Evolutionary conservation across 2,888 invertebrate species (phyloP), one percentile per base, ranked within the genome.

Genomic region (Protonemura montana): DNA sequence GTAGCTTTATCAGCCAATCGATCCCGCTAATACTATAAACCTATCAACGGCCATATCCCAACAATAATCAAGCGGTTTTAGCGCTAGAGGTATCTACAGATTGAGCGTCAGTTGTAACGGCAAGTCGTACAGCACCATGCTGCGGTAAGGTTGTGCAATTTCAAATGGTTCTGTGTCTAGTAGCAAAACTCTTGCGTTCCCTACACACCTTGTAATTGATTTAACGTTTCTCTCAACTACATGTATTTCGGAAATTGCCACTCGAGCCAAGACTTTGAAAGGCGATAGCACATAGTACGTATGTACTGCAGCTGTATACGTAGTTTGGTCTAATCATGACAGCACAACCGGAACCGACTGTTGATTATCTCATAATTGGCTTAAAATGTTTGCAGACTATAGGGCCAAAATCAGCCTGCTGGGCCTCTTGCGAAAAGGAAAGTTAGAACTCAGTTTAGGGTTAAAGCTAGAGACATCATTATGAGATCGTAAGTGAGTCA

Each of bases 1-100:
- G 59, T 59, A 59, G 59, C 59, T 59, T 59, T 59, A 59, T 59
- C 59, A 59, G 59, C 59, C 59, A 59, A 59, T 59, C 59, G 59
- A 59, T 59, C 59, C n/a, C 59, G 59, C 59, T 59, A 59, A 59
- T 59, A 59, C 59, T 59, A 59, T 59, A 59, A 59, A 59, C 59
- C 59, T 59, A 59, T 59, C 59, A 59, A 59, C 59, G 59, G 59
- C 21, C 59, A 21, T 59, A 59, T 59, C 59, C 59, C 59, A 59
- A 59, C 59, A 59, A 59, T 59, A 59, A 59, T 59, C 59, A 59
- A 59, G 59, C 59, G 59, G 59, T 59, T 59, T 59, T 59, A 13
- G 59, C 59, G 59, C 59, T 10, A 59, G 59, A 59, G 59, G 59
- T 59, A 10, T 59, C 59, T 59, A 59, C 59, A 59, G 59, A 59